Conservation (phyloP, 2,113 vertebrate species). For the Malurus melanocephalus region DNA sequence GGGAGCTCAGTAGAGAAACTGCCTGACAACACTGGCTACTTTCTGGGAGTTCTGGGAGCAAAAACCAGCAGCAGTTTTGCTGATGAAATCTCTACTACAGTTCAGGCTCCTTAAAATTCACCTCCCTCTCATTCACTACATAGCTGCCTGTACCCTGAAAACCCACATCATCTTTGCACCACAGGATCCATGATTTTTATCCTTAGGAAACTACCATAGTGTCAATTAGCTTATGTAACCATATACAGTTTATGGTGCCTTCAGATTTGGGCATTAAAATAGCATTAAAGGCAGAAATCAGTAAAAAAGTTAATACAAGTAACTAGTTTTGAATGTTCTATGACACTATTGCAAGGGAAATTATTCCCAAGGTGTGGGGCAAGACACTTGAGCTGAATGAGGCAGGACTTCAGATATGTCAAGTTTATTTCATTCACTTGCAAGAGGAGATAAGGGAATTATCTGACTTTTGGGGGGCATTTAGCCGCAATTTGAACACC, state of each 20-base stretch:
- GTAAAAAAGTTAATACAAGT: neutral
- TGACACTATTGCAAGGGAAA: neutral
- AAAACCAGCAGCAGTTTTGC: neutral
- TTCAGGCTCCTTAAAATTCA: neutral
- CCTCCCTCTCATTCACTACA: neutral
- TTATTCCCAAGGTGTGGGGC: neutral
- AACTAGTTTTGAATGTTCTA: neutral
- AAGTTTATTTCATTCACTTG: neutral
- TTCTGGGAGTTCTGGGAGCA: neutral
- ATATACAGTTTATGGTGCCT: neutral
- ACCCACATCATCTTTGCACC: neutral
- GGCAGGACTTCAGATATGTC: neutral
- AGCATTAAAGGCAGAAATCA: accelerated
- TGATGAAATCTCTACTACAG: neutral
- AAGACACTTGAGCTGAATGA: neutral
- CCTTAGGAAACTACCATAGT: neutral
- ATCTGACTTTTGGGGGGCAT: neutral
- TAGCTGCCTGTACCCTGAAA: neutral
- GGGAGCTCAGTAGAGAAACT: neutral
- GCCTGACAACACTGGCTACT: neutral
- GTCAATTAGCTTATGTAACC: neutral
- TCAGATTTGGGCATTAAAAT: neutral
- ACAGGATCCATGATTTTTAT: neutral
- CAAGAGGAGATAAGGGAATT: neutral
- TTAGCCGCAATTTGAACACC: neutral